Conservation (phyloP, 2,888 invertebrate genomes). For the Colletes collaris region DNA sequence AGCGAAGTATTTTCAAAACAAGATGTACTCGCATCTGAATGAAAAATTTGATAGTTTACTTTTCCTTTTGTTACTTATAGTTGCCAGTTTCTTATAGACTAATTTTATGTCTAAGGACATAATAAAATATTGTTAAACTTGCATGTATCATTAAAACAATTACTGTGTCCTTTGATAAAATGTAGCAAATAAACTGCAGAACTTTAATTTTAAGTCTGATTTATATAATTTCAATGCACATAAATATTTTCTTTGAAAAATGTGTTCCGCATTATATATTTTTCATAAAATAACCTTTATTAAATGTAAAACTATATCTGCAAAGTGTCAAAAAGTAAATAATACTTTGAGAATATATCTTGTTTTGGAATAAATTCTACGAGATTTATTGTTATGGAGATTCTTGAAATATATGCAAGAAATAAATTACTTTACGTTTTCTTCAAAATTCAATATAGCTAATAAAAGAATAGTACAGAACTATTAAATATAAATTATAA, state of each 20-base stretch:
- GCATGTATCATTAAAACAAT: not conserved
- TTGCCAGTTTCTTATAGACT: not conserved
- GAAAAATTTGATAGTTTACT: not conserved
- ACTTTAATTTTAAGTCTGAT: not conserved
- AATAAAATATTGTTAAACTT: not conserved
- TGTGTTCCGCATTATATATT: not conserved
- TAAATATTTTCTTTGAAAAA: not conserved
- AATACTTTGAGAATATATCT: slow-evolving; percentile 58
- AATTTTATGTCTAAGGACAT: not conserved
- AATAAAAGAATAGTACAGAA: slow-evolving; percentile 60
- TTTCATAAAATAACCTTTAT: slow-evolving; percentile 7
- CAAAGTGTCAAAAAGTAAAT: slow-evolving; percentile 21
- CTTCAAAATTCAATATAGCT: slow-evolving; percentile 55
- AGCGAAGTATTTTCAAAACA: slow-evolving; percentile 59
- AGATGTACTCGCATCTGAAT: slow-evolving; percentile 48
- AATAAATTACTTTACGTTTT: slow-evolving; percentile 55
- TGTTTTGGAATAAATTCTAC: slow-evolving; percentile 58
- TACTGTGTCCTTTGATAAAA: not conserved
- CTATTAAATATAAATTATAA: slow-evolving; percentile 64
- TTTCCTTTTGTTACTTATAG: not conserved
- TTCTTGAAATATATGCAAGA: slow-evolving; percentile 47
- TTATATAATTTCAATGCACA: not conserved
- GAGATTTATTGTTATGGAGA: slow-evolving; percentile 35
- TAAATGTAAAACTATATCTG: not conserved
- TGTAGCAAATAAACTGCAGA: not conserved